Percentiles rank a stretch among this genome's conserved stretches.
Conservation (phyloP, 92 coral and sea anemone genomes). For the Epizoanthus ramosus region DNA sequence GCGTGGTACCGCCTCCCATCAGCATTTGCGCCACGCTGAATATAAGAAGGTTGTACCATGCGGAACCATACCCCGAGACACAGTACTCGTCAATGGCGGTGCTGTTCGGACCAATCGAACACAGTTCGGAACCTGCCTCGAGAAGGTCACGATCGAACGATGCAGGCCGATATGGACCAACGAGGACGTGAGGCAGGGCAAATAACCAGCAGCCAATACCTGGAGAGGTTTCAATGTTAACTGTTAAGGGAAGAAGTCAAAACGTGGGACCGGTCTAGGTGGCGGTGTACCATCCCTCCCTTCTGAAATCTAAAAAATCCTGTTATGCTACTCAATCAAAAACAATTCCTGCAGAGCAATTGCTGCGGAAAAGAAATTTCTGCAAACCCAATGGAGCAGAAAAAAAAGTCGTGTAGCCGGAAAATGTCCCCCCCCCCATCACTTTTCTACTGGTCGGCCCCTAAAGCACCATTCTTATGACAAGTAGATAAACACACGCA, state of each 20-base stretch:
- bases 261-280: not conserved
- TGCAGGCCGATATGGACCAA: constrained; percentile 69
- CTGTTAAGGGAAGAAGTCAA: too few species aligned
- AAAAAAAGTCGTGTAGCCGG: too few species aligned
- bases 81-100: constrained; percentile 43
- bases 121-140: constrained; percentile 49
- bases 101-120: constrained; percentile 44
- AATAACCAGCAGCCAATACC: constrained; percentile 74
- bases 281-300: too few species aligned
- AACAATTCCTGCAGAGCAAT: too few species aligned
- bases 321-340: too few species aligned
- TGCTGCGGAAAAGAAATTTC: too few species aligned
- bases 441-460: too few species aligned
- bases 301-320: too few species aligned
- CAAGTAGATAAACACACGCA: too few species aligned
- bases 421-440: too few species aligned
- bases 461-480: too few species aligned
- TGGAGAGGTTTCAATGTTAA: constrained; percentile 6
- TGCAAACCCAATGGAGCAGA: too few species aligned
- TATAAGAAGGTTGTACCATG: constrained; percentile 66
- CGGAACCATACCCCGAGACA: constrained; percentile 67
- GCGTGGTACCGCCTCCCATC: constrained; percentile 95
- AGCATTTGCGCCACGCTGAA: constrained; percentile 78
- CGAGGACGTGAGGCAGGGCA: constrained; percentile 79
- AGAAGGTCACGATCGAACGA: constrained; percentile 11